Evolutionary conservation across 2,888 invertebrate genomes (phyloP), one percentile per base, ranked within the genome.

Genomic region (Melieria crassipennis): DNA sequence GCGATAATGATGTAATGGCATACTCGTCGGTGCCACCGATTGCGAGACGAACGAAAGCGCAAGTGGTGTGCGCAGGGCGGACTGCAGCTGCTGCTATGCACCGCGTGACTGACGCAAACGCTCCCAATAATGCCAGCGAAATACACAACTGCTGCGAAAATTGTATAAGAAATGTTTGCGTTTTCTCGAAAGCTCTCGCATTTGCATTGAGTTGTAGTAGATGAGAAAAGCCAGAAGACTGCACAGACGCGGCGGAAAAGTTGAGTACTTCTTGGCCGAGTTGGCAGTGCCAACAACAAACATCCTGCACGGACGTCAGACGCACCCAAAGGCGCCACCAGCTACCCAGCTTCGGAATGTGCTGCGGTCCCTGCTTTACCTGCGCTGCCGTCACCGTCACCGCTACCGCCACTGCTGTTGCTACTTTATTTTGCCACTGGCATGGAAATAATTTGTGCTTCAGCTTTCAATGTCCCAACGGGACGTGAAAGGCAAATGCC

Each of bases 381-480:
- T 52, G 52, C 13, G 52, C 52, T 13, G 52, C 52, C 13, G 52
- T 52, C n/a, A 13, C 52, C 11, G 52, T 7, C 11, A 13, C 13
- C 13, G 52, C 6, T 4, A 13, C 52, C 11, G 52, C 52, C 11
- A 13, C 13, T 13, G 13, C 52, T 52, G 30, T 30, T 52, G 52
- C 52, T n/a, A n/a, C 52, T 52, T 52, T 52, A 4, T 52, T 13
- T 52, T 52, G 52, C 13, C 52, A 52, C 6, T 52, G 52, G 10
- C 52, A 52, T 52, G 52, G 52, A 52, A 52, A 52, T 52, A 52
- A 52, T 52, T 52, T 52, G 52, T 13, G 30, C 30, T 30, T 30
- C 30, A 30, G 30, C 30, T 30, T 30, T 30, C 30, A 30, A 30
- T 30, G 30, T 30, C 30, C 30, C 30, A 30, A 30, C 30, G 30